phyloP scores from a whole-genome alignment of 2,888 invertebrate species.

The Drosophila pegasa region DNA sequence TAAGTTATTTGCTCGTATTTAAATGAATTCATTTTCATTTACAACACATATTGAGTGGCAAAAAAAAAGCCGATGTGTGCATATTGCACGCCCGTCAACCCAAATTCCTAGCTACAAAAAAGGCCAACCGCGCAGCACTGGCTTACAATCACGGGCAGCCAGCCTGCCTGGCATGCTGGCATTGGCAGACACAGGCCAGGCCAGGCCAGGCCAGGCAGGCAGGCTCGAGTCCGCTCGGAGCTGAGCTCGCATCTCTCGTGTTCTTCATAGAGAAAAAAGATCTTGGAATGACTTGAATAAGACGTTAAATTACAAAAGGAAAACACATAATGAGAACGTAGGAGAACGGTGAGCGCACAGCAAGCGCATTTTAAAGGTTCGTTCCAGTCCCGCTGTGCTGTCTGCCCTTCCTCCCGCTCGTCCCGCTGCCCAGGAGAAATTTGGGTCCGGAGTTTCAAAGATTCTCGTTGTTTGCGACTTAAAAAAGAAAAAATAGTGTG shows the following conservation, averaged over 20 bases:
- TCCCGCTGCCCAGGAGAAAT: neutral
- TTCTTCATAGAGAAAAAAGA: conserved; percentile 42
- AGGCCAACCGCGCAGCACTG: neutral
- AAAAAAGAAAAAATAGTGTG: conserved; percentile 5
- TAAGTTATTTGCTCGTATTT: too few relatives aligned
- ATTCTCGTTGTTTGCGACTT: conserved; percentile 18
- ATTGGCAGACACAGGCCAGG: neutral
- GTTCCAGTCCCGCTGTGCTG: conserved; percentile 53
- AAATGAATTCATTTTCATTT: too few relatives aligned
- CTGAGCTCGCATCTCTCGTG: conserved; percentile 27
- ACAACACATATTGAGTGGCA: too few relatives aligned
- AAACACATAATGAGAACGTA: conserved; percentile 56
- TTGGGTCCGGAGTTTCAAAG: neutral
- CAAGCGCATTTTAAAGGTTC: conserved; percentile 43
- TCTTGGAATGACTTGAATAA: conserved; percentile 70
- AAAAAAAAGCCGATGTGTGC: too few relatives aligned
- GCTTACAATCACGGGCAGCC: neutral
- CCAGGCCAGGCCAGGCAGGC: too few relatives aligned
- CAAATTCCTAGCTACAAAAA: too few relatives aligned
- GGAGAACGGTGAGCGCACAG: conserved; percentile 37
- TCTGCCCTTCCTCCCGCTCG: conserved; percentile 17
- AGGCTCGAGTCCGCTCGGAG: conserved; percentile 1
- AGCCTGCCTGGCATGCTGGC: neutral
- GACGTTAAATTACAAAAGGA: conserved; percentile 76
- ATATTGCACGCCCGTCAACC: too few relatives aligned